Evolutionary conservation across 2,113 vertebrate species (phyloP).

Genomic region (Melanerpes aurifrons): DNA sequence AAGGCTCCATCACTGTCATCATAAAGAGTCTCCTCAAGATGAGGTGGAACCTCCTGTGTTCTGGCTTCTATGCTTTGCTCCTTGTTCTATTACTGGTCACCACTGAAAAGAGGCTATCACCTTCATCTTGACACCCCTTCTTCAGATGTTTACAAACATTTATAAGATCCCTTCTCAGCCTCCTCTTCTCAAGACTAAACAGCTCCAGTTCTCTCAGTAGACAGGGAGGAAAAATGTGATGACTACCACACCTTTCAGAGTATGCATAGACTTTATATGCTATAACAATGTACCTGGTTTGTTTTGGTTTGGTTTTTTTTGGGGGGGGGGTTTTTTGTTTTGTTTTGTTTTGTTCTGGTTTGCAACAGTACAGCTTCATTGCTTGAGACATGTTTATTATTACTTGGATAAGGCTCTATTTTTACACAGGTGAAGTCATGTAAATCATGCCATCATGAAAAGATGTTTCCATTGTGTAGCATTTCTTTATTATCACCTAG

Average conservation of each 20-base stretch:
- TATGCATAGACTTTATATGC: background rate
- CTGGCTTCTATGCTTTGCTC: too few species aligned
- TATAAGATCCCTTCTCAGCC: too few species aligned
- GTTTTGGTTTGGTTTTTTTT: too few species aligned
- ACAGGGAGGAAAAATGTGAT: background rate
- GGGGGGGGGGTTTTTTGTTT: background rate
- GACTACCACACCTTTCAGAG: background rate
- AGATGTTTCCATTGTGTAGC: background rate
- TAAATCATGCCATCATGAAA: background rate
- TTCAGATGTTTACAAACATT: too few species aligned
- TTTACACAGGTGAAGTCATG: background rate
- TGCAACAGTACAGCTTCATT: accelerated
- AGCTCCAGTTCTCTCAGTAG: too few species aligned
- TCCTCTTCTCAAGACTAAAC: too few species aligned
- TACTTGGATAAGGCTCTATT: background rate
- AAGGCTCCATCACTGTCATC: too few species aligned
- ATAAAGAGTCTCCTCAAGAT: too few species aligned
- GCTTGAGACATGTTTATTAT: background rate
- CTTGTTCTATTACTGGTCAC: too few species aligned
- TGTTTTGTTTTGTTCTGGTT: background rate
- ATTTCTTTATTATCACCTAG: background rate
- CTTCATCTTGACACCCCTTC: too few species aligned
- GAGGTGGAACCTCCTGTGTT: too few species aligned
- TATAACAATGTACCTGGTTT: background rate
- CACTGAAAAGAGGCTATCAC: too few species aligned